Conservation (phyloP, 2,113 vertebrate genomes). For the Oncorhynchus gorbuscha region DNA sequence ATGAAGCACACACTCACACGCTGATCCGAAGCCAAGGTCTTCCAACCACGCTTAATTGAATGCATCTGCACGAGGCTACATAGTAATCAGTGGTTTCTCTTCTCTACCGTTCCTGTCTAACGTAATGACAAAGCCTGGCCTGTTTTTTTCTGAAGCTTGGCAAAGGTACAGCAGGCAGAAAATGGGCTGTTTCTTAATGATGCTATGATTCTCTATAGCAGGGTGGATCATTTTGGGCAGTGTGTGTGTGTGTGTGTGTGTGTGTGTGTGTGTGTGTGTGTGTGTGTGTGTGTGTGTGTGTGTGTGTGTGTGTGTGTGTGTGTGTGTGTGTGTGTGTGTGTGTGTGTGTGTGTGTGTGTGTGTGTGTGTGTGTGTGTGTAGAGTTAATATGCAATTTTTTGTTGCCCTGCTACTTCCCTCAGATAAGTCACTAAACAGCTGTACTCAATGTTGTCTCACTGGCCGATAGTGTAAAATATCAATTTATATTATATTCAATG, state of each 20-base stretch:
- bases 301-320: not conserved
- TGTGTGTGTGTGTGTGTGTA: not conserved
- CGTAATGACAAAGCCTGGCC: constrained; percentile 8
- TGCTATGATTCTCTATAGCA: constrained; percentile 41
- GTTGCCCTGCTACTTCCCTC: constrained; percentile 31
- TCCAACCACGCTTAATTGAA: constrained; percentile 81
- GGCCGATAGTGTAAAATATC: not conserved
- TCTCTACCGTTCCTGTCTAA: constrained; percentile 19
- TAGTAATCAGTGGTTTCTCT: constrained; percentile 79
- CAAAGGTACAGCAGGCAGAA: constrained; percentile 4
- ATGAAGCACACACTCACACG: constrained; percentile 42
- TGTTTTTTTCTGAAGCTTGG: constrained; percentile 23
- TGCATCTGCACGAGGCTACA: constrained; percentile 82
- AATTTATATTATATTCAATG: not conserved
- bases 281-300: constrained; percentile 5
- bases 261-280: constrained; percentile 4
- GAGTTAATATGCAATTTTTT: no score
- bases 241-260: not conserved
- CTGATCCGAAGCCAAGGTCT: constrained; percentile 74
- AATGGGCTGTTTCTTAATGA: constrained; percentile 28
- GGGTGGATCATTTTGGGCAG: constrained; percentile 56
- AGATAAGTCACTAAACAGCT: constrained; percentile 34
- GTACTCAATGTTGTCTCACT: not conserved
- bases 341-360: no score
- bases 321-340: no score